phyloP scores from a whole-genome alignment of 2,113 vertebrate genomes.

The Catharus minimus region DNA sequence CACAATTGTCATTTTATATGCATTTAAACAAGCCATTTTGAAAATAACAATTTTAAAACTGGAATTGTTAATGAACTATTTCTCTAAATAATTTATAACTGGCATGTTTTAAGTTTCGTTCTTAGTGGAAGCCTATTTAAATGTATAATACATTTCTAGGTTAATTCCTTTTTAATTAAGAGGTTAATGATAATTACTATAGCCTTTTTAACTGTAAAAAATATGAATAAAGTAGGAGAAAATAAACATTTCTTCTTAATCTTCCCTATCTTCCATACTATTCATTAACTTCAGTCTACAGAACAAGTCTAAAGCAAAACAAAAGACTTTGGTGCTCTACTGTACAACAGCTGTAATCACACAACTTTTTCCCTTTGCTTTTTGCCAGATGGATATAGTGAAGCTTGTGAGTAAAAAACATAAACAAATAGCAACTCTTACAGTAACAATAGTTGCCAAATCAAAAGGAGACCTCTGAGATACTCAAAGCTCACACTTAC shows the following conservation, averaged over 20 bases:
- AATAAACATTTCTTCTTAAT: neutral
- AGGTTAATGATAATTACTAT: neutral
- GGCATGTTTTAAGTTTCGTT: neutral
- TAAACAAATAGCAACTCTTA: neutral
- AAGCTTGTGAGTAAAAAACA: neutral
- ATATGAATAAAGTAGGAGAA: neutral
- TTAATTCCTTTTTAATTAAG: neutral
- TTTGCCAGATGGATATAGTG: neutral
- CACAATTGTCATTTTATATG: neutral
- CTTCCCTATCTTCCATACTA: neutral
- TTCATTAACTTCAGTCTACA: neutral
- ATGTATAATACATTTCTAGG: neutral
- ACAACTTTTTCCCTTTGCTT: neutral
- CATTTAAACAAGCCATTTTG: neutral
- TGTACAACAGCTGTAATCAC: neutral
- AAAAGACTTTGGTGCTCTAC: neutral
- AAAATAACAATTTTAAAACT: neutral
- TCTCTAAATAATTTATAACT: neutral
- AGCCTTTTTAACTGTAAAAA: neutral
- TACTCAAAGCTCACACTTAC: neutral
- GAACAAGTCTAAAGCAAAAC: neutral
- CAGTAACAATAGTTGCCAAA: neutral
- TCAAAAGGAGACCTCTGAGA: neutral
- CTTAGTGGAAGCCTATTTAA: neutral
- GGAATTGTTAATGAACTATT: neutral